Conservation (phyloP, 2,113 vertebrate genomes). For the Zosterops japonicus region DNA sequence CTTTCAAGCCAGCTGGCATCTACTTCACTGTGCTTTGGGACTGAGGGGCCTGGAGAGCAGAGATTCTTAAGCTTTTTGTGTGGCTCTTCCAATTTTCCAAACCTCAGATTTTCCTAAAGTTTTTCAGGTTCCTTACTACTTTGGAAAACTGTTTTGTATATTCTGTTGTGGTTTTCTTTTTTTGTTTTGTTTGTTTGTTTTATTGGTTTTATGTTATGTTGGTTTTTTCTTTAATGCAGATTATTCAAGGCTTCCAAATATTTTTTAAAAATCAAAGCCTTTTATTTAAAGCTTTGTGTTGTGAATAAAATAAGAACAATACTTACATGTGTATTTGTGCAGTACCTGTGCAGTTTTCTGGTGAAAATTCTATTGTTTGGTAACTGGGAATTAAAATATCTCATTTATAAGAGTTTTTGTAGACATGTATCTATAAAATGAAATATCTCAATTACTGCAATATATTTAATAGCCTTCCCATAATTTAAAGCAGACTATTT, state of each 20-base stretch:
- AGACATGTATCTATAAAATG: neutral
- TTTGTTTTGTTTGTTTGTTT: neutral
- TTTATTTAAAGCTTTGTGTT: neutral
- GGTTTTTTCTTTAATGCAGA: neutral
- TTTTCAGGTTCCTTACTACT: neutral
- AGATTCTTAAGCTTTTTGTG: neutral
- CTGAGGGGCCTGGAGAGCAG: neutral
- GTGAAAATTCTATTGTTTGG: neutral
- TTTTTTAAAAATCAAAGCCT: neutral
- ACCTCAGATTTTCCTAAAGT: conserved; percentile 21
- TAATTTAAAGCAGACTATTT: neutral
- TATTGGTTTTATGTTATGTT: neutral
- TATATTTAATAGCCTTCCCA: neutral
- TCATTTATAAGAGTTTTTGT: neutral
- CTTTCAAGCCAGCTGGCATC: neutral
- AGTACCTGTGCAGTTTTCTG: neutral
- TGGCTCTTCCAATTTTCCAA: neutral
- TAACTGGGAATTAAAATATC: neutral
- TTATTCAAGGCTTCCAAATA: neutral
- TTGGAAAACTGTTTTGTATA: neutral
- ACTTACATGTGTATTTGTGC: neutral
- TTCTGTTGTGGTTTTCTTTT: neutral
- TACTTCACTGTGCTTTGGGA: neutral
- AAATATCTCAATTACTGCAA: neutral
- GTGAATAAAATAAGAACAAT: neutral